Conservation (phyloP, 2,113 vertebrate genomes). For the Fregata magnificens region DNA sequence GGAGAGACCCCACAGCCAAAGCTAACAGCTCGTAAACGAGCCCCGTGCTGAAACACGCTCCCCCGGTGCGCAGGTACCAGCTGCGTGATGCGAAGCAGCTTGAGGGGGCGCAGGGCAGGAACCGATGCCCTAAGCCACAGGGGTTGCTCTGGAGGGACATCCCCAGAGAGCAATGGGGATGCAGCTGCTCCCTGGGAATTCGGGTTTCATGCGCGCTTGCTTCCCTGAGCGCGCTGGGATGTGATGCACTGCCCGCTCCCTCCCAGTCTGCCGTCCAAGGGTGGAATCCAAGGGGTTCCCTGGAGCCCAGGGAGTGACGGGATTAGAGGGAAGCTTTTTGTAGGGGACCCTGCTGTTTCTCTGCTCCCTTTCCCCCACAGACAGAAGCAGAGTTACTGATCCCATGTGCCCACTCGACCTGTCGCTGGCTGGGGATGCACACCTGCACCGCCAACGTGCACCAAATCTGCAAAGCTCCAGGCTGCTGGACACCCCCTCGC, state of each 20-base stretch:
- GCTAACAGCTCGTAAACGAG: not conserved
- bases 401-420: accelerated
- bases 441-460: accelerated
- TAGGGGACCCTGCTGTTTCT: not conserved
- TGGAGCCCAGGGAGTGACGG: accelerated
- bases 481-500: not conserved
- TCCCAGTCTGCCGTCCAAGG: accelerated
- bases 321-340: not conserved
- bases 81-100: accelerated
- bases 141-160: not conserved
- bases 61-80: accelerated
- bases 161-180: accelerated
- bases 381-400: not conserved
- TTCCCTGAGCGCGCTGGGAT: accelerated
- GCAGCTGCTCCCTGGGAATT: not conserved
- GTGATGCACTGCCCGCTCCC: not conserved
- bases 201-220: accelerated
- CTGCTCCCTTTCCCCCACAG: not conserved
- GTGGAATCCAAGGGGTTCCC: accelerated
- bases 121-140: accelerated
- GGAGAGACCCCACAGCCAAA: not conserved
- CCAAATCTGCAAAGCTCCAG: not conserved
- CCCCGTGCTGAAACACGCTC: accelerated
- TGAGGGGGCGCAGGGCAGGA: accelerated
- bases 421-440: accelerated